These are phyloP conservation scores for Luffia ferchaultella DNA, from an alignment of 2,888 invertebrate species.

Conservation along the genomic window DNA sequence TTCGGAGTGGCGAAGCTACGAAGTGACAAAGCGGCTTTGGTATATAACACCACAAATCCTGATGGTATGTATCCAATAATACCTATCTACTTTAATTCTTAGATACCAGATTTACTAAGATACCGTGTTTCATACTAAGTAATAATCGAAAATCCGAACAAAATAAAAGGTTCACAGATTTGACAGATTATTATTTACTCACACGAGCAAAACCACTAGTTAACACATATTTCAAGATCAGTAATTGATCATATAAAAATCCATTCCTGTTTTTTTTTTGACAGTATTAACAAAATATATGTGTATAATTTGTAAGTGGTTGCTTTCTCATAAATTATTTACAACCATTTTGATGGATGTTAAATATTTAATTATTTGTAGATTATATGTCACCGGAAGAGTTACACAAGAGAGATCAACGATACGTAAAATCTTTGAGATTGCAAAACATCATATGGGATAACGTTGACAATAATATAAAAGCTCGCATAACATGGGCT, in stretches of 20 bases:
- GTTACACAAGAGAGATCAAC: conserved; percentile 28
- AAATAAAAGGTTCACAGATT: background rate
- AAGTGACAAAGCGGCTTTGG: conserved; percentile 74
- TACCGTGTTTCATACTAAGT: background rate
- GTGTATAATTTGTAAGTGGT: background rate
- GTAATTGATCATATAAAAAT: no score
- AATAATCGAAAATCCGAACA: no score
- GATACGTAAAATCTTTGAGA: conserved; percentile 36
- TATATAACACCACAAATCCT: conserved; percentile 73
- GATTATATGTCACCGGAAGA: conserved; percentile 24
- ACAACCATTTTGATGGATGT: no score
- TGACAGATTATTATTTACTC: no score
- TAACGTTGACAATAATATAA: conserved; percentile 42
- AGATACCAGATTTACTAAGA: background rate
- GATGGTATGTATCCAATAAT: conserved; percentile 25
- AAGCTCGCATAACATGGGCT: conserved; percentile 47
- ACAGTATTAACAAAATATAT: background rate
- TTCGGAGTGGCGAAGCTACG: conserved; percentile 73
- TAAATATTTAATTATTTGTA: background rate
- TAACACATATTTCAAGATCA: no score
- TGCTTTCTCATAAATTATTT: background rate
- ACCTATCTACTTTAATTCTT: background rate
- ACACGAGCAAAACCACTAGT: no score
- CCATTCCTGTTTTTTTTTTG: no score
- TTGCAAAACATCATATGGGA: conserved; percentile 47